Base-by-base conservation (phyloP, 2,113 vertebrate genomes). In the Xiphias gladius region DNA sequence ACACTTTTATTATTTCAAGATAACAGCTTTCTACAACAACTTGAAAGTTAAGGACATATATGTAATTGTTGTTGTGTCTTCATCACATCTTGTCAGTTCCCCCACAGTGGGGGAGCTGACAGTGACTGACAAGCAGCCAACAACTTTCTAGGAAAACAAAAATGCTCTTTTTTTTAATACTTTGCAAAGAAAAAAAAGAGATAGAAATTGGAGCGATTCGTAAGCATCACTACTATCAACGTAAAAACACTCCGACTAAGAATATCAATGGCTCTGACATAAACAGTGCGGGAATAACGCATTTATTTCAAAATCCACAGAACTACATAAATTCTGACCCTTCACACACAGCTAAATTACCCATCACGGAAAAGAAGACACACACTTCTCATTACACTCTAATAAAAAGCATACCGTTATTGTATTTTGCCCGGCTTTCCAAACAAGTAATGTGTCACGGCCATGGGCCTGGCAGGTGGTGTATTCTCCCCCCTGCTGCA, bases 31-130 rank as follows among this genome's bases (percentile, higher is more conserved):
- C 66, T 32, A 35, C 1, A 57, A n/a, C 11, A 46, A 61, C 41
- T 20, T 28, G 30, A 66, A 84, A 76, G 73, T 82, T 59, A 73
- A 55, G 26, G 43, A 80, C 73, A 86, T 48, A 35, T 59, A 65
- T 84, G 74, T 73, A 73, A 77, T 73, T 81, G 48, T 19, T 85
- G 59, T 80, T 26, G 63, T 64, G 41, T 26, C 24, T 77, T 65
- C 43, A 68, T 79, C 65, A 43, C 28, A 37, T 82, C 63, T 65
- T 43, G 74, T 82, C 79, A 65, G 52, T 57, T 84, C 86, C 59
- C 86, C 82, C 76, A 82, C 86, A 70, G 83, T 63, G 67, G 77
- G 62, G 67, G 75, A 76, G 77, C 52, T 87, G 90, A 90, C 86
- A 82, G 58, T 79, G 85, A 88, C 63, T 88, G 89, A 89, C 85